Conservation (phyloP, 2,797 vertebrate genomes). For the Gambelia wislizenii region DNA sequence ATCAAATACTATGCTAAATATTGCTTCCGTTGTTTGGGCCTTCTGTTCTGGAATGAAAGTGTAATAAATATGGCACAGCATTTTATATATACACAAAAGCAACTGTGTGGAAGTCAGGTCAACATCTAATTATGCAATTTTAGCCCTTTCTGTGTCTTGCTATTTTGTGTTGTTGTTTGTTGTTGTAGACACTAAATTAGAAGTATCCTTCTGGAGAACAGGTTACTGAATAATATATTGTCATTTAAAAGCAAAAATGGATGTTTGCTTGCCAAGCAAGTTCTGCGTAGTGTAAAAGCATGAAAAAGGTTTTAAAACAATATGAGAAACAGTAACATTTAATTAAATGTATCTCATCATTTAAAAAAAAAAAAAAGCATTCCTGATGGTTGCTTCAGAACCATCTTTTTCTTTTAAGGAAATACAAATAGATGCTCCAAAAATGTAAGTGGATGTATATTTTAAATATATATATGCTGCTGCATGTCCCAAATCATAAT, state of each 20-base stretch:
- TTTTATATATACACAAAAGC: constrained; percentile 7
- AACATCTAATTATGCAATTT: constrained; percentile 15
- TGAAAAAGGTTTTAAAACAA: constrained; percentile 53
- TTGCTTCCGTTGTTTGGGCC: background rate
- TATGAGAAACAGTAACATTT: constrained; percentile 47
- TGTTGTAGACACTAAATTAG: constrained; percentile 41
- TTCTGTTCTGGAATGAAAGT: background rate
- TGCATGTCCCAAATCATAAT: background rate
- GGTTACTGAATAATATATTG: constrained; percentile 61
- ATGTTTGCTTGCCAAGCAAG: constrained; percentile 42
- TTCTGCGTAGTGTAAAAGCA: constrained; percentile 31
- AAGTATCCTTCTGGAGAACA: constrained; percentile 51
- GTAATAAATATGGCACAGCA: background rate
- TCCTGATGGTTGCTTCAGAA: constrained; percentile 37
- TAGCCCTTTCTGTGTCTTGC: background rate
- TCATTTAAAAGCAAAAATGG: constrained; percentile 62
- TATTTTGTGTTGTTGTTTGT: constrained; percentile 41
- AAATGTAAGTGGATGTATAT: background rate
- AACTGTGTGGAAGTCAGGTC: background rate
- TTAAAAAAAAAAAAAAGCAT: constrained; percentile 58
- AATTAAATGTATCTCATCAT: constrained; percentile 47
- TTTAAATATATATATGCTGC: background rate
- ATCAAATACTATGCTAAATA: background rate
- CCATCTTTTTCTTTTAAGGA: constrained; percentile 18
- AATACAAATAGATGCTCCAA: background rate